Conservation (phyloP, 2,113 vertebrate species). For the Brachirus orientalis region DNA sequence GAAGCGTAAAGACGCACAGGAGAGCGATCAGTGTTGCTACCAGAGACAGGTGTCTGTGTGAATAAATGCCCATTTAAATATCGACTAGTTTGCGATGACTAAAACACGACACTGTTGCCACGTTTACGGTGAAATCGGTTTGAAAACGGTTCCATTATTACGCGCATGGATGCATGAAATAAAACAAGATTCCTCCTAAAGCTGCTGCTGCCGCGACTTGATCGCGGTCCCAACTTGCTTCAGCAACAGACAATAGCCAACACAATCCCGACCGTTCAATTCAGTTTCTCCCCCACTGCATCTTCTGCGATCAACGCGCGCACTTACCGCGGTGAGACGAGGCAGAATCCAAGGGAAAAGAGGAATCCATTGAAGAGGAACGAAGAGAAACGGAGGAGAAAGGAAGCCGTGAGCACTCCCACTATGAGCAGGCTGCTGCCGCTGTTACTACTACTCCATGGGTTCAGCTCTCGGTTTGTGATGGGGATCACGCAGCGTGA, state of each 20-base stretch:
- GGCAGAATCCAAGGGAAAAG: slow-evolving; percentile 54
- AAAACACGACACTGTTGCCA: too few species aligned
- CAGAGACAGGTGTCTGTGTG: slow-evolving; percentile 72
- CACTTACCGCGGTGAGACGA: slow-evolving; percentile 76
- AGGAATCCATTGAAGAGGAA: slow-evolving; percentile 72
- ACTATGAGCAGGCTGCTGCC: slow-evolving; percentile 43
- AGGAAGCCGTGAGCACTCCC: slow-evolving; percentile 35
- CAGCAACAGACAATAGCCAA: slow-evolving; percentile 73
- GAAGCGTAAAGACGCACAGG: slow-evolving; percentile 5
- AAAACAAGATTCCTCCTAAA: too few species aligned
- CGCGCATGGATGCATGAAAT: too few species aligned
- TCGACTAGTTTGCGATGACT: neutral
- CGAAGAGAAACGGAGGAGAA: neutral
- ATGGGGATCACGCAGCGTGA: slow-evolving; percentile 74
- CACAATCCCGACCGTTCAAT: too few species aligned
- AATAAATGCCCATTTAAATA: slow-evolving; percentile 6
- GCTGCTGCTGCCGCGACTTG: slow-evolving; percentile 20
- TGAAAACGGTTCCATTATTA: too few species aligned
- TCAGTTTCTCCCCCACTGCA: slow-evolving; percentile 7
- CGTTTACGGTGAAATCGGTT: neutral
- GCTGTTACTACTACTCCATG: slow-evolving; percentile 62
- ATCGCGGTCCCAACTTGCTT: slow-evolving; percentile 66
- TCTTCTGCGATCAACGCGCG: slow-evolving; percentile 6
- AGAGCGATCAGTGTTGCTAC: slow-evolving; percentile 68
- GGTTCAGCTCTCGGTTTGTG: slow-evolving; percentile 59